Percentiles rank a stretch among this genome's conserved stretches.
Evolutionary conservation across 2,888 invertebrate genomes (phyloP).

Genomic region (Parnassius smintheus): DNA sequence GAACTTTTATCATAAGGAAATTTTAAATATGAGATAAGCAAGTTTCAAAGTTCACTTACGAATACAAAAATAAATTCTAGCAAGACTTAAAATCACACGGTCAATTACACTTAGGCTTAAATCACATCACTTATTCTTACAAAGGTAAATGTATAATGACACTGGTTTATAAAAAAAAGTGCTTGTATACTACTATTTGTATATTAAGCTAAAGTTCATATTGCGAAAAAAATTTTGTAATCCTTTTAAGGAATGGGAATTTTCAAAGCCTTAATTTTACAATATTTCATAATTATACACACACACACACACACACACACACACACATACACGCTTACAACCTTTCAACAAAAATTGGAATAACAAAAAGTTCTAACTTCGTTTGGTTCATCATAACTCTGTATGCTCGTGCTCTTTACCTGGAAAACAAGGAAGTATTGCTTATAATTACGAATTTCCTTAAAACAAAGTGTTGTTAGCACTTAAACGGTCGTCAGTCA

Average conservation of each 20-base stretch:
- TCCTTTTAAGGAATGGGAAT: slow-evolving; percentile 4
- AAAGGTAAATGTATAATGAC: slow-evolving; percentile 2
- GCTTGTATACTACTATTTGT: not conserved
- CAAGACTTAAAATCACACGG: slow-evolving; percentile 23
- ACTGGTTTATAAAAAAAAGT: slow-evolving; percentile 25
- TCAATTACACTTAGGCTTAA: slow-evolving; percentile 42
- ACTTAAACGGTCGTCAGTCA: too few species aligned
- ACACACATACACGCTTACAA: slow-evolving; percentile 23
- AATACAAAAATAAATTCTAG: slow-evolving; percentile 8
- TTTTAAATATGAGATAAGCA: not conserved
- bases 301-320: too few species aligned
- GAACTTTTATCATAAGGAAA: not conserved
- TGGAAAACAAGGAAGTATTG: slow-evolving; percentile 40
- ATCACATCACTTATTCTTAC: slow-evolving; percentile 51
- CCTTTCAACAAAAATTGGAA: slow-evolving; percentile 40
- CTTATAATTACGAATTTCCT: not conserved
- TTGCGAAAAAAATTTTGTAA: too few species aligned
- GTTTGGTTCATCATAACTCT: slow-evolving; percentile 70
- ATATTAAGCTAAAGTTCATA: not conserved
- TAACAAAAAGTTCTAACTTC: slow-evolving; percentile 37
- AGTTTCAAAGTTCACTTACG: too few species aligned
- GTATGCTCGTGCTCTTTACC: slow-evolving; percentile 55
- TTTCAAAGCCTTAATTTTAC: slow-evolving; percentile 23
- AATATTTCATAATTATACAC: slow-evolving; percentile 3
- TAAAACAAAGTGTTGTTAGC: too few species aligned